Evolutionary conservation across 2,113 vertebrate genomes (phyloP), one percentile per base, ranked within the genome.

Genomic region (Dasyornis broadbenti): DNA sequence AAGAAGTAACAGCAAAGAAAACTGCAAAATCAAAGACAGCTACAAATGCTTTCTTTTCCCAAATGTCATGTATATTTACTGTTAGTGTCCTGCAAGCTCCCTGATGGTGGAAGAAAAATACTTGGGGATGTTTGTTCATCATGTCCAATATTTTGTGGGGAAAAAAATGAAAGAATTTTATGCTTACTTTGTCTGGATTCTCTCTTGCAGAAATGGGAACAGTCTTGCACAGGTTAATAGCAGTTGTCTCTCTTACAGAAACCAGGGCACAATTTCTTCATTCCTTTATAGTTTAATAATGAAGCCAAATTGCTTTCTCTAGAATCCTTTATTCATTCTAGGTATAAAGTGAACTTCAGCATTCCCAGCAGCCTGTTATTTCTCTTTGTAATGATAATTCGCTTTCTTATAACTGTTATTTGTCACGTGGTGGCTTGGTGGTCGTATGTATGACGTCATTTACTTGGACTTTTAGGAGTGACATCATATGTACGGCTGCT

Each of bases 401-500:
- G 80, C 66, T 64, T 86, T 86, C 82, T 92, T 78, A 7, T 82
- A 42, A 68, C 54, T 91, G 71, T 80, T 22, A 56, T 60, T 86
- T 95, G 84, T 90, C 96, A 86, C 28, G 99, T 98, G 98, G 98
- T 99, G 98, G 99, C 98, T 98, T 99, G 98, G 99, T 98, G 98
- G 99, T 99, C 98, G 98, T 99, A 99, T 99, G 98, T 98, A 99
- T 99, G 99, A 99, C 97, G 98, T 98, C 99, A 99, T 99, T 99
- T 99, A 98, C 98, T 99, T 98, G 98, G 98, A 96, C 98, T 98
- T 97, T 98, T 98, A 96, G 98, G 98, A 99, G 99, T 99, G 99
- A 99, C 99, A 99, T 99, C 99, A 99, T 99, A 99, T 99, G 98
- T 99, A 99, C 98, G 98, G 98, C 98, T 98, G 98, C 99, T 99